phyloP scores from a whole-genome alignment of 2,797 vertebrate species.

The Mionectes olivaceus region DNA sequence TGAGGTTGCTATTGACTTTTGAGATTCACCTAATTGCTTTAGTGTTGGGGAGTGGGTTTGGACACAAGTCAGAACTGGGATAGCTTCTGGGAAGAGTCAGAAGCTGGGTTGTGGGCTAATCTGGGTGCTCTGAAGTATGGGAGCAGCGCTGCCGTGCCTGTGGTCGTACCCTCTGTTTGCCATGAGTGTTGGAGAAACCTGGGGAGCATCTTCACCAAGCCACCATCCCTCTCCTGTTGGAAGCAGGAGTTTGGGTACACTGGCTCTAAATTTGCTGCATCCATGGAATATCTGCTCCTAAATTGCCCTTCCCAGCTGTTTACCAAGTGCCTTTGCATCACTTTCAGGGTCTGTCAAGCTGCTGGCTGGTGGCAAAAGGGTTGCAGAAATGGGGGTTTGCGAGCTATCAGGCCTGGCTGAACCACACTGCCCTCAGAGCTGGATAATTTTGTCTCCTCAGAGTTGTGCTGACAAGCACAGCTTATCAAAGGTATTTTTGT shows the following conservation, averaged over 20 bases:
- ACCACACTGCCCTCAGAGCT: background rate
- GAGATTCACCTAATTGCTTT: background rate
- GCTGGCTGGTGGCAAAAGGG: background rate
- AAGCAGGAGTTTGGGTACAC: background rate
- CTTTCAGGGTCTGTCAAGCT: background rate
- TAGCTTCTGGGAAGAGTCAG: background rate
- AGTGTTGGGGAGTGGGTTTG: fast-evolving
- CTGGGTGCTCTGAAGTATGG: background rate
- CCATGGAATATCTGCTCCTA: background rate
- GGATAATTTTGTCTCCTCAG: background rate
- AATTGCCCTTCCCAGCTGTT: background rate
- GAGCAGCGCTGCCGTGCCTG: fast-evolving
- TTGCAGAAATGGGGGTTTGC: background rate
- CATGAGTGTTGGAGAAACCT: background rate
- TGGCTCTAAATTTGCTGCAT: background rate
- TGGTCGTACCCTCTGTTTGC: background rate
- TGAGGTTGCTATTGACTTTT: background rate
- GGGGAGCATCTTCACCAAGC: background rate
- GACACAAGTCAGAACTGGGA: background rate
- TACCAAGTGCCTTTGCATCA: background rate
- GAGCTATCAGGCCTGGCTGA: background rate
- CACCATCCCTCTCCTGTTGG: fast-evolving
- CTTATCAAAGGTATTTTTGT: background rate
- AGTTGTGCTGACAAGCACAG: background rate
- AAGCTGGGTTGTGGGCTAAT: background rate